phyloP scores from a whole-genome alignment of 2,113 vertebrate genomes.

The Nyctibius bracteatus region DNA sequence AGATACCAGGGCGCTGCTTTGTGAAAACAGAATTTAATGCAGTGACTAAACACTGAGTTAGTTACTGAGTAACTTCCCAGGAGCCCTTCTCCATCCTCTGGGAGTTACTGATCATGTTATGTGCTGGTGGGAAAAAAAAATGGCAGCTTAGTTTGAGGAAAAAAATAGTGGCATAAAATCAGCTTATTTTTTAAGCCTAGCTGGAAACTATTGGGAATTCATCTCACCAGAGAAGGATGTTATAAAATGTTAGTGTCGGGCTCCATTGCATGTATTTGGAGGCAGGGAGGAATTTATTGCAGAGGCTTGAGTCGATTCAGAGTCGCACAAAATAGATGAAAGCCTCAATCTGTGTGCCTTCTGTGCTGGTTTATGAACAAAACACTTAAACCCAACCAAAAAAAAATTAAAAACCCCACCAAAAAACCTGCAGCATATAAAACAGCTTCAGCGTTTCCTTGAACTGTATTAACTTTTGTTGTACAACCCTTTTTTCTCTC shows the following conservation, averaged over 20 bases:
- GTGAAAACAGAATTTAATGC: not conserved
- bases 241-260: not conserved
- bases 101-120: not conserved
- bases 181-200: conserved; percentile 20
- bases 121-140: not conserved
- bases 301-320: not conserved
- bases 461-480: not conserved
- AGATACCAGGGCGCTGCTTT: not conserved
- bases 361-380: not conserved
- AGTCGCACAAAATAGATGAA: not conserved
- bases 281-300: not conserved
- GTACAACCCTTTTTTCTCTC: not conserved
- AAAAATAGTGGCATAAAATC: conserved; percentile 3
- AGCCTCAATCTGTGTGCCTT: not conserved
- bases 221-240: not conserved
- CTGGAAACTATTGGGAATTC: not conserved
- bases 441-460: not conserved
- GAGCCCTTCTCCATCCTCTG: not conserved
- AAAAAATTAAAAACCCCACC: not conserved
- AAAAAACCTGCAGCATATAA: not conserved
- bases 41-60: not conserved
- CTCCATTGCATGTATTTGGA: not conserved
- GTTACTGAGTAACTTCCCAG: conserved; percentile 35
- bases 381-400: not conserved
- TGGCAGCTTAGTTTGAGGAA: not conserved